A percentile compares a stretch with the other conserved stretches of the same genome.
phyloP scores from a whole-genome alignment of 1,140 invertebrate species.

The Laupala kohalensis region DNA sequence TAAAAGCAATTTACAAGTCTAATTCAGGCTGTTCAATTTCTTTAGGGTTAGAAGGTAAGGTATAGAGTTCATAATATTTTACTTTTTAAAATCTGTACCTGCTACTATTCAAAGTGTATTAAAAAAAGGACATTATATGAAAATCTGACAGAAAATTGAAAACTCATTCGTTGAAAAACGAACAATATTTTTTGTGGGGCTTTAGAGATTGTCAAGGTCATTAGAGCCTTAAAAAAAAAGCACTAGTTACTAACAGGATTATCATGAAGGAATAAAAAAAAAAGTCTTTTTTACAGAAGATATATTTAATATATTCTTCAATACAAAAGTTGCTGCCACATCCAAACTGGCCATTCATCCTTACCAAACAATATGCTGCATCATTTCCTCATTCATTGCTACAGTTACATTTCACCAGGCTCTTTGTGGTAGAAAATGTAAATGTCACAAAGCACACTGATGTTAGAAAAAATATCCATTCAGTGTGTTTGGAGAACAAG shows the following conservation, averaged over 20 bases:
- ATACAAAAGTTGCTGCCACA: slow-evolving; percentile 3
- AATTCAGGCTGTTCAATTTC: not conserved
- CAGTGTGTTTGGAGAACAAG: not conserved
- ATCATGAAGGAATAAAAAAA: too few relatives aligned
- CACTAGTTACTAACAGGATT: too few relatives aligned
- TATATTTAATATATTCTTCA: slow-evolving; percentile 6
- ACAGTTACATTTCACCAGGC: not conserved
- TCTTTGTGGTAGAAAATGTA: not conserved
- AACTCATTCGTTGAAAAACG: too few relatives aligned
- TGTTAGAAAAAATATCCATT: not conserved
- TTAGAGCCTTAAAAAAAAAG: too few relatives aligned
- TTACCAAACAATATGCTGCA: not conserved
- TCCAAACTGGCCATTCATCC: not conserved
- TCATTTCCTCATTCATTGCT: not conserved
- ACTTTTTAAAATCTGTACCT: too few relatives aligned
- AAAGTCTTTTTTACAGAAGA: slow-evolving; percentile 7
- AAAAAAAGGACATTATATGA: too few relatives aligned
- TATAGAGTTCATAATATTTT: too few relatives aligned
- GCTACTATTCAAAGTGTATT: too few relatives aligned
- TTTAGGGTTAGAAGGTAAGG: not conserved
- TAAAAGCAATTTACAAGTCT: not conserved
- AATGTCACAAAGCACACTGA: not conserved
- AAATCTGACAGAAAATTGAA: too few relatives aligned
- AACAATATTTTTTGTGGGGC: too few relatives aligned
- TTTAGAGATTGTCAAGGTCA: too few relatives aligned